Conservation (phyloP, 2,888 invertebrate species). For the Corbicula japonica region DNA sequence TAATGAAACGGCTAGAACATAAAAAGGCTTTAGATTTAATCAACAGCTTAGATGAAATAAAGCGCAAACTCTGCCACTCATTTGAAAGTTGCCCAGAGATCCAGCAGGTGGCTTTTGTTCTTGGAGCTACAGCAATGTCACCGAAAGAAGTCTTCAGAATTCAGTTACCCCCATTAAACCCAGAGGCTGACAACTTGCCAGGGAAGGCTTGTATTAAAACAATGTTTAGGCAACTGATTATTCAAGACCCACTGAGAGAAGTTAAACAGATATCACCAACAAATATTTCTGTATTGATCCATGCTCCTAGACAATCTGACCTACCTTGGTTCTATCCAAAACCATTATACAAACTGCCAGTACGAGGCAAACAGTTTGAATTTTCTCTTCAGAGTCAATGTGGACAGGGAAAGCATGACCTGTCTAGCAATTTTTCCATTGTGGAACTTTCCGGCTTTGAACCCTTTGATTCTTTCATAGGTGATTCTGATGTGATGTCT, state of each 20-base stretch:
- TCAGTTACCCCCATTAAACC: constrained; percentile 64
- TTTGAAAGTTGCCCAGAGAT: constrained; percentile 78
- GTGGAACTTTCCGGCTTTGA: constrained; percentile 80
- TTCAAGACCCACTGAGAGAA: constrained; percentile 73
- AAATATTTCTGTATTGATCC: constrained; percentile 68
- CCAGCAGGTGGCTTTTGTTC: constrained; percentile 66
- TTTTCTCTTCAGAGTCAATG: constrained; percentile 64
- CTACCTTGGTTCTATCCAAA: constrained; percentile 77
- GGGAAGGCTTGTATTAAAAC: constrained; percentile 67
- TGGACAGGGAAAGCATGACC: constrained; percentile 58
- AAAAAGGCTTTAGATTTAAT: constrained; percentile 68
- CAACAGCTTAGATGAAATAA: constrained; percentile 65
- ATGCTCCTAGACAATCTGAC: constrained; percentile 71
- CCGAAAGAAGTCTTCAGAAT: constrained; percentile 77
- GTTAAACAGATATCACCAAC: constrained; percentile 70
- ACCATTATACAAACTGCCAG: constrained; percentile 69
- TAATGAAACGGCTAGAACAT: constrained; percentile 11
- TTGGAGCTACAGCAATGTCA: constrained; percentile 77
- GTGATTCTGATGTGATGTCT: background rate
- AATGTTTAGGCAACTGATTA: constrained; percentile 74
- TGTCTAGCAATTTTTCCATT: constrained; percentile 64
- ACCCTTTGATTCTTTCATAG: constrained; percentile 68
- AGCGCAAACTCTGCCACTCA: constrained; percentile 62
- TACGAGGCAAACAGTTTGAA: constrained; percentile 68
- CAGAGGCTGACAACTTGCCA: constrained; percentile 71